Evolutionary conservation across 2,888 invertebrate species (phyloP).

Genomic region (Megastigmus dorsalis): DNA sequence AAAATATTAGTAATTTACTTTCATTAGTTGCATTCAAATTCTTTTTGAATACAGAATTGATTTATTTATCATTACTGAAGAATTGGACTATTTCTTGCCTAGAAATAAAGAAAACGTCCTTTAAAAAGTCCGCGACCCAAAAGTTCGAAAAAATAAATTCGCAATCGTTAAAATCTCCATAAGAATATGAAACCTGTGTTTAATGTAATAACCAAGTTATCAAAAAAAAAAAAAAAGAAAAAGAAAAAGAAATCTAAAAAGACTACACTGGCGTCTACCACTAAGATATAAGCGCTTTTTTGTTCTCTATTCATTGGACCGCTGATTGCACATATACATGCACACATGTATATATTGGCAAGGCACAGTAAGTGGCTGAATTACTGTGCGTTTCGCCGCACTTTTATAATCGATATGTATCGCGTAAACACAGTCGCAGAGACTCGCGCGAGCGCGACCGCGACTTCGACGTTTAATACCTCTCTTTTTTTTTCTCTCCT

Average conservation of each 20-base stretch:
- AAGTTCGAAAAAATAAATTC: no score
- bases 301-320: slow-evolving; percentile 38
- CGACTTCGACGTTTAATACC: slow-evolving; percentile 8
- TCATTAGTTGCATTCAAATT: no score
- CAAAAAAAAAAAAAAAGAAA: not conserved
- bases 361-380: slow-evolving; percentile 62
- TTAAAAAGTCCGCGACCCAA: no score
- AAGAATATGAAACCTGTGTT: not conserved
- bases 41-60: no score
- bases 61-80: no score
- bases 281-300: not conserved
- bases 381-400: slow-evolving; percentile 57
- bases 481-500: not conserved
- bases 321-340: slow-evolving; percentile 10
- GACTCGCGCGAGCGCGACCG: not conserved
- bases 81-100: no score
- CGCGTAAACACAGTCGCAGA: slow-evolving; percentile 5
- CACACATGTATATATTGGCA: slow-evolving; percentile 28
- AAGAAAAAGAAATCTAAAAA: no score
- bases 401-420: slow-evolving; percentile 4
- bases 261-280: not conserved
- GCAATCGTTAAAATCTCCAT: no score
- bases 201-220: not conserved
- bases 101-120: no score
- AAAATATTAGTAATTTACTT: no score